Conservation (phyloP, 2,113 vertebrate species). For the Callospermophilus lateralis region DNA sequence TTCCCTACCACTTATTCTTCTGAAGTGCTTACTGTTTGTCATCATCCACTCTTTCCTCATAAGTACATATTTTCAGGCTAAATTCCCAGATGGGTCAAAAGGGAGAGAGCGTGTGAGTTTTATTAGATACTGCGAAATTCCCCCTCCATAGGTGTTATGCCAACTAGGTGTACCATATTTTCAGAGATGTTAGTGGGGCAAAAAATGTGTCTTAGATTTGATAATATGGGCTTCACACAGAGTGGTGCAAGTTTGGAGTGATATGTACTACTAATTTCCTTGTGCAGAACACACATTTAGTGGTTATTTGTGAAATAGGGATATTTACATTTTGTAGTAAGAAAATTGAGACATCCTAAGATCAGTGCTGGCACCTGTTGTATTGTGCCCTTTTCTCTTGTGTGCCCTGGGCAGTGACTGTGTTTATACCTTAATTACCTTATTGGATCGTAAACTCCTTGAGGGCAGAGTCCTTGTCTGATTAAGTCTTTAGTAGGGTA, state of each 20-base stretch:
- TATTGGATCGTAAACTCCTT: slow-evolving; percentile 29
- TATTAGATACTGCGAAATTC: not conserved
- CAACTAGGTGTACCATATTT: not conserved
- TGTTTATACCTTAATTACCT: slow-evolving; percentile 17
- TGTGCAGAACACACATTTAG: not conserved
- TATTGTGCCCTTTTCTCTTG: slow-evolving; percentile 11
- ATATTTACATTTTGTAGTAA: not conserved
- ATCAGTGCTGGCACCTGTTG: not conserved
- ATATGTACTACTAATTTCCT: not conserved
- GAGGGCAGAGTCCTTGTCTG: slow-evolving; percentile 42
- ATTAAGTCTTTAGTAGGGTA: not conserved
- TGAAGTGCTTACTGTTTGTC: not conserved
- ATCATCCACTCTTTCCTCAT: not conserved
- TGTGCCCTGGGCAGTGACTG: not conserved
- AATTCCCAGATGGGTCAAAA: slow-evolving; percentile 28
- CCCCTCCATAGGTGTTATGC: not conserved
- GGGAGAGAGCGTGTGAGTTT: not conserved
- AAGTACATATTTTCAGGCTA: not conserved
- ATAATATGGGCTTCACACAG: not conserved
- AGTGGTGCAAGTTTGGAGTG: not conserved
- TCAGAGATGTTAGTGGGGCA: slow-evolving; percentile 36
- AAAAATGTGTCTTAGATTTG: not conserved
- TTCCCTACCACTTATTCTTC: not conserved
- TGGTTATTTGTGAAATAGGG: not conserved
- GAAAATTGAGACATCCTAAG: not conserved